phyloP scores from a whole-genome alignment of 2,888 invertebrate genomes.

The Beris morrisii region DNA sequence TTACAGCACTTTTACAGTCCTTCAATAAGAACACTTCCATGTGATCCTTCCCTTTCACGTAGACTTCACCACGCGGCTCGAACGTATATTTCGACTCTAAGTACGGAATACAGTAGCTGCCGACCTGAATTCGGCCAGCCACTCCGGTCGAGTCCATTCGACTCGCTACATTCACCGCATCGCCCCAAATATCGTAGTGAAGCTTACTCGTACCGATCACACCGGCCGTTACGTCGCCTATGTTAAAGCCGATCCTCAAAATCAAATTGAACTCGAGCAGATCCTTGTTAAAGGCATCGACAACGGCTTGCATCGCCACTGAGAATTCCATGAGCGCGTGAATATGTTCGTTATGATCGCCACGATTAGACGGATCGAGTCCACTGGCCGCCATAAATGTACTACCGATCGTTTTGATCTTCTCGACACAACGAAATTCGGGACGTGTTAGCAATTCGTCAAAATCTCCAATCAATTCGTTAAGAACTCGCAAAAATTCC shows the following conservation, averaged over 20 bases:
- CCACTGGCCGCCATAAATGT: constrained; percentile 98
- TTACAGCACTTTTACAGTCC: constrained; percentile 6
- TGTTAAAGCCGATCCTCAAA: constrained; percentile 85
- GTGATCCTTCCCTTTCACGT: constrained; percentile 94
- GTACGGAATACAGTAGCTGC: constrained; percentile 72
- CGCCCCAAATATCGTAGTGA: constrained; percentile 98
- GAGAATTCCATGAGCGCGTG: constrained; percentile 93
- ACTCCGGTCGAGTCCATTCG: constrained; percentile 97
- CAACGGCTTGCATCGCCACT: constrained; percentile 84
- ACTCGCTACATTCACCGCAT: constrained; percentile 95
- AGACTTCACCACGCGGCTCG: constrained; percentile 89
- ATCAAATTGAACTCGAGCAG: constrained; percentile 87
- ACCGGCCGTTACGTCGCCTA: constrained; percentile 94
- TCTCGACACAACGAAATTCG: constrained; percentile 86
- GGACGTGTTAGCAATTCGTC: constrained; percentile 85
- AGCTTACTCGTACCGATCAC: constrained; percentile 95
- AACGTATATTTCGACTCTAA: constrained; percentile 79
- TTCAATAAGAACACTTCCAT: constrained; percentile 85
- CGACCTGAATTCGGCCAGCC: constrained; percentile 79
- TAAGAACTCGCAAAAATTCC: constrained; percentile 91
- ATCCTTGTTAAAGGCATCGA: constrained; percentile 86
- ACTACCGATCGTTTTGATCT: constrained; percentile 96
- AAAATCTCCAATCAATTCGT: constrained; percentile 94
- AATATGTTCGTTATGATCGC: constrained; percentile 68
- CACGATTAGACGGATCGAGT: constrained; percentile 77